These are phyloP conservation scores for Labia minor DNA, from an alignment of 2,888 invertebrate species.

Conservation along the genomic window DNA sequence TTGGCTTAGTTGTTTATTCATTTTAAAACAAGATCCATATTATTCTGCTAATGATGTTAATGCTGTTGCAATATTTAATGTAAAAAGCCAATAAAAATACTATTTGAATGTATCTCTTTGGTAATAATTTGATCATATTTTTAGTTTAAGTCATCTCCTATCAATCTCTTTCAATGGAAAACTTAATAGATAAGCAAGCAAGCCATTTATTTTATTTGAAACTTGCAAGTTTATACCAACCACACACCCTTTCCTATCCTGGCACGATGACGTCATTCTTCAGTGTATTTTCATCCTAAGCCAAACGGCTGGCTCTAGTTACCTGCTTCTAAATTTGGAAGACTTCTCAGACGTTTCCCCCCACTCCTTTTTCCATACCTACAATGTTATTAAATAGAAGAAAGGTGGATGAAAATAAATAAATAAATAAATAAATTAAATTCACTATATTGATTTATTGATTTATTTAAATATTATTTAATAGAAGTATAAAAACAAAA, in stretches of 20 bases:
- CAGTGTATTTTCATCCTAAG: not conserved
- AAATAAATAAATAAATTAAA: too few relatives aligned
- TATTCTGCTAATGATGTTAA: not conserved
- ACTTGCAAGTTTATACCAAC: not conserved
- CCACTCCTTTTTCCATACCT: slow-evolving; percentile 42
- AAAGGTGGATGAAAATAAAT: not conserved
- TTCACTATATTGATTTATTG: too few relatives aligned
- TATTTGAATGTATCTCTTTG: not conserved
- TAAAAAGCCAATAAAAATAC: not conserved
- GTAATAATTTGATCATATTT: not conserved
- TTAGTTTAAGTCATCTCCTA: not conserved
- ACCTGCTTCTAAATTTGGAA: slow-evolving; percentile 45
- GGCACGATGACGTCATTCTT: not conserved
- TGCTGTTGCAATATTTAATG: not conserved
- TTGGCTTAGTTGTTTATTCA: not conserved
- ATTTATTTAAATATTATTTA: too few relatives aligned
- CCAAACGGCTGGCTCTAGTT: slow-evolving; percentile 29
- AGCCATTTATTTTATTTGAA: not conserved
- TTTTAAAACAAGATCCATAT: not conserved
- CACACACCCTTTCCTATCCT: not conserved
- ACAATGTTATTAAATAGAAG: not conserved
- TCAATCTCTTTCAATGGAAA: not conserved
- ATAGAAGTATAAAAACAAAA: too few relatives aligned
- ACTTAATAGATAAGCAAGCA: not conserved
- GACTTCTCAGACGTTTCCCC: not conserved